Conservation (phyloP, 2,797 vertebrate genomes). For the Myripristis jacobus region DNA sequence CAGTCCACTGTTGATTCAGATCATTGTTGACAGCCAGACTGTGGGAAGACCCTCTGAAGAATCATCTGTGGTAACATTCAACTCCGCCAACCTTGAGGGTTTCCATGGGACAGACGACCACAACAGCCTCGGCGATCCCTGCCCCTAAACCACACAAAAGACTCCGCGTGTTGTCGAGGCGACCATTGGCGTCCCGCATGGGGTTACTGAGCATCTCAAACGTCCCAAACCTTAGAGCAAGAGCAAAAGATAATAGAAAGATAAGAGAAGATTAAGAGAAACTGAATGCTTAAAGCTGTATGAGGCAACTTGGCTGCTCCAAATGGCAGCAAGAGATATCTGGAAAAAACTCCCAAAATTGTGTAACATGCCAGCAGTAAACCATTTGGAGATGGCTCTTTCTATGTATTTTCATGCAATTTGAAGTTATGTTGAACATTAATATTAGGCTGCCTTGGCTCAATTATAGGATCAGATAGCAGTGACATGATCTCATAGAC, state of each 20-base stretch:
- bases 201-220: constrained; percentile 87
- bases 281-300: no score
- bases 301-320: no score
- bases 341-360: no score
- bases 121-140: constrained; percentile 80
- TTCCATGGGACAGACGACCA: constrained; percentile 88
- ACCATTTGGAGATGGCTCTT: no score
- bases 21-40: background rate
- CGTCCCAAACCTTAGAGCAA: constrained; percentile 81
- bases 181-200: constrained; percentile 82
- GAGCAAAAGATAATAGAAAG: background rate
- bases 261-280: no score
- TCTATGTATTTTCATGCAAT: no score
- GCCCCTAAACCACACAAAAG: constrained; percentile 85
- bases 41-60: background rate
- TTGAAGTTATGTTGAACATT: no score
- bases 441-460: no score
- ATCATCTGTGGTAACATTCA: background rate
- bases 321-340: no score
- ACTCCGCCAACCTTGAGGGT: constrained; percentile 81
- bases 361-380: no score
- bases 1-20: background rate
- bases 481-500: no score
- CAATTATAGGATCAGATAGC: background rate
- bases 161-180: constrained; percentile 85